Evolutionary conservation across 2,113 vertebrate species (phyloP), one percentile per base, ranked within the genome.

Genomic region (Sander vitreus): DNA sequence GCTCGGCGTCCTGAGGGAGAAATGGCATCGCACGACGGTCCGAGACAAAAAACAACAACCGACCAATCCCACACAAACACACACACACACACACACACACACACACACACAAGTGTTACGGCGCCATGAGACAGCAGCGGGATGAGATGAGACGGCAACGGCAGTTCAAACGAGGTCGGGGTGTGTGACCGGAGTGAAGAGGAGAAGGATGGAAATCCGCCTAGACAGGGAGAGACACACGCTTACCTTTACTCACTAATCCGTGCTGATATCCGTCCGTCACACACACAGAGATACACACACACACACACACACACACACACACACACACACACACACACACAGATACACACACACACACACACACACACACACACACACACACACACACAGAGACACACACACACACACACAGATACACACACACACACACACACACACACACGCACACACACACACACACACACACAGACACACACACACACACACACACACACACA

Each of bases 191-290:
- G 83, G 75, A 89, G 88, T 81, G 91, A 88, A 45, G 76, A 60
- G 80, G 57, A 85, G 76, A 86, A 84, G 84, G 81, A 91, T 75
- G 85, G 83, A 92, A 93, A 85, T 84, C 92, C 86, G 79, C 85
- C 88, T 74, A 79, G 91, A 93, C 93, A 93, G 86, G 76, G 81
- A 95, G 90, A 88, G 59, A 93, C 92, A 93, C 45, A 58, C 93
- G 86, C 80, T 87, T 94, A 94, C 93, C 93, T 96, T 94, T 94
- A 83, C 84, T 83, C 91, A 72, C 90, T 97, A 97, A 97, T 97
- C 96, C 95, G 18, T 79, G 92, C 93, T 94, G 93, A 96, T 83
- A 82, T 75, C 72, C 69, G 54, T 39, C 36, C 69, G 48, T 9
- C 36, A 43, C 45, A 66, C 60, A 65, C 36, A 36, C 45, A 72